Evolutionary conservation across 2,113 vertebrate species (phyloP).

Genomic region (Arothron firmamentum): DNA sequence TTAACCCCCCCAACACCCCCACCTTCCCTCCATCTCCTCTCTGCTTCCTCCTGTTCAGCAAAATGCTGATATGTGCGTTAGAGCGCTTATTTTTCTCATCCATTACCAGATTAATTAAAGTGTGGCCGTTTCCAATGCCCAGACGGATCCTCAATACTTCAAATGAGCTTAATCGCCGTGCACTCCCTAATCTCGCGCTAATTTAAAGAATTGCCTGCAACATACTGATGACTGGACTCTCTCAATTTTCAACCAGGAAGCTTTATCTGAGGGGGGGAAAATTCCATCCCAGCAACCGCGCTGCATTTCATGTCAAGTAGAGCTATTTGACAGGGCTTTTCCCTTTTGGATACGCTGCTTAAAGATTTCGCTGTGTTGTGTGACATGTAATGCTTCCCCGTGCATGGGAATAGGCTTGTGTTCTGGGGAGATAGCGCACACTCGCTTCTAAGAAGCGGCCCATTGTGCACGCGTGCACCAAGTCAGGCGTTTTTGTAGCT

Average conservation of each 20-base stretch:
- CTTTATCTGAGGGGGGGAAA: slow-evolving; percentile 49
- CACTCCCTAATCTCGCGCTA: slow-evolving; percentile 74
- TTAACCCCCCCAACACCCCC: slow-evolving; percentile 34
- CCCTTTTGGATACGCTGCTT: slow-evolving; percentile 61
- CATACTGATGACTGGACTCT: slow-evolving; percentile 68
- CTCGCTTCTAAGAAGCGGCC: slow-evolving; percentile 40
- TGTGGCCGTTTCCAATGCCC: slow-evolving; percentile 73
- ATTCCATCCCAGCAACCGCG: slow-evolving; percentile 33
- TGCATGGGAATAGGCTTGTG: slow-evolving; percentile 57
- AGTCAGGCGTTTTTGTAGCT: slow-evolving; percentile 59
- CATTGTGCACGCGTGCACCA: slow-evolving; percentile 16
- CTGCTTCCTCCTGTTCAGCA: slow-evolving; percentile 67
- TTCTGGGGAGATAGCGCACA: slow-evolving; percentile 60
- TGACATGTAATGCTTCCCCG: slow-evolving; percentile 64
- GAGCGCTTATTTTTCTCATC: slow-evolving; percentile 75
- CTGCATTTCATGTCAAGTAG: slow-evolving; percentile 57
- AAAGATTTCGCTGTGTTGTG: slow-evolving; percentile 66
- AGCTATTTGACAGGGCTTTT: slow-evolving; percentile 52
- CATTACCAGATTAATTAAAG: slow-evolving; percentile 80
- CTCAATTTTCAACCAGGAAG: slow-evolving; percentile 60
- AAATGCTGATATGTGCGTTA: slow-evolving; percentile 77
- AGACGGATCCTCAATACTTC: slow-evolving; percentile 76
- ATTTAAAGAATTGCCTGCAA: slow-evolving; percentile 74
- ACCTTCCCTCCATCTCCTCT: slow-evolving; percentile 31
- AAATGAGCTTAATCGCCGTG: slow-evolving; percentile 78